Base-by-base conservation (phyloP, 2,888 invertebrate genomes). In the Eucera pruinosa region DNA sequence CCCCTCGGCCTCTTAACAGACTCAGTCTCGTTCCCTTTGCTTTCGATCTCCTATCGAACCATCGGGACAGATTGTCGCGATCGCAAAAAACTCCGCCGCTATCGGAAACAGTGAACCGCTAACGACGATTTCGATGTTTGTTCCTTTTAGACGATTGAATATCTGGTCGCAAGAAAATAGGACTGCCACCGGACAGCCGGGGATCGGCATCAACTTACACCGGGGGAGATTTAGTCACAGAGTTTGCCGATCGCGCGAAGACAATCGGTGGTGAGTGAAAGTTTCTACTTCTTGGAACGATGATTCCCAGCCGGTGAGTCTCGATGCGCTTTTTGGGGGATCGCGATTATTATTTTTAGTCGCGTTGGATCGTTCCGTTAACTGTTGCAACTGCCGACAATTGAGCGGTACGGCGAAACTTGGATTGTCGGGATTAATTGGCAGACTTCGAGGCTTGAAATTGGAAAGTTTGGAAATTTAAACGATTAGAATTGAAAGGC, bases 231-330 rank as follows among this genome's bases (percentile, higher is more conserved):
- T 41, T 11, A 15, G 36, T 30, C 30, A 20, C 20, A 23, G 47
- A 33, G n/a, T 13, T 15, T 9, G 30, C 41, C n/a, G 41, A 50
- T 60, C 41, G 50, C n/a, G n/a, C 9, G 30, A 43, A 18, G 3
- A 13, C 41, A 36, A 25, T 48, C 39, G 13, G 23, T 15, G 55
- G 65, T 55, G 36, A 66, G 27, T 18, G 47, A 66, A 57, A 25
- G 25, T n/a, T 50, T 39, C 18, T n/a, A 20, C 36, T 30, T 2
- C 9, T 67, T n/a, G n/a, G n/a, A n/a, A n/a, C n/a, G n/a, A n/a
- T n/a, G n/a, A n/a, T n/a, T n/a, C n/a, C n/a, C n/a, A n/a, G n/a
- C n/a, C n/a, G n/a, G n/a, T n/a, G n/a, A n/a, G n/a, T n/a, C n/a
- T n/a, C n/a, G n/a, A n/a, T n/a, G n/a, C n/a, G n/a, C n/a, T n/a